Percentiles rank a stretch among this genome's conserved stretches.
Evolutionary conservation across 1,140 invertebrate genomes (phyloP).

Genomic region (Drosophila oshimai): DNA sequence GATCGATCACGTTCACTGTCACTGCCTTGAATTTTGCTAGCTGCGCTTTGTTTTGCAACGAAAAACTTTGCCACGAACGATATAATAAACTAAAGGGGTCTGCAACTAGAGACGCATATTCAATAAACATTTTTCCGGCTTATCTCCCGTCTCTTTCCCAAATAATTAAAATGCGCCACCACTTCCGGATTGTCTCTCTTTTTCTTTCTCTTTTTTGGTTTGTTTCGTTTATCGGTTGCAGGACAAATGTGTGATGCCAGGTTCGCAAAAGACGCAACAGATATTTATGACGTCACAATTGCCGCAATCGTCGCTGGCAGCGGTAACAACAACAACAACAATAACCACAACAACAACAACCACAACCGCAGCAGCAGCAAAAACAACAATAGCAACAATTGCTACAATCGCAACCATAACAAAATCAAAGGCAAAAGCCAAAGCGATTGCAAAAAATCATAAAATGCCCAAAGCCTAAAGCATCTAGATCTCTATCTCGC

Average conservation of each 20-base stretch:
- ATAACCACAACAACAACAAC: constrained; percentile 10
- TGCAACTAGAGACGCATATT: constrained; percentile 6
- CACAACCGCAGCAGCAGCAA: constrained; percentile 1
- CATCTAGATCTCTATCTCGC: not conserved
- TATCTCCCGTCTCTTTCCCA: constrained; percentile 13
- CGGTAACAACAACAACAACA: constrained; percentile 14
- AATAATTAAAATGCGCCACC: constrained; percentile 5
- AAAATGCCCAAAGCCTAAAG: constrained; percentile 44
- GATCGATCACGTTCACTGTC: constrained; percentile 24
- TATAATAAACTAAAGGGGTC: constrained; percentile 27
- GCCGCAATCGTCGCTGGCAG: constrained; percentile 24
- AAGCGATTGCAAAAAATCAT: constrained; percentile 27
- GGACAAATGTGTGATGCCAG: constrained; percentile 82
- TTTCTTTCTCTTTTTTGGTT: not conserved
- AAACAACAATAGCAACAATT: constrained; percentile 2
- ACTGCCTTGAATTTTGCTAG: constrained; percentile 36
- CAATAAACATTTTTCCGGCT: constrained; percentile 14
- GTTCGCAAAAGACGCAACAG: constrained; percentile 61
- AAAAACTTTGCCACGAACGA: constrained; percentile 52
- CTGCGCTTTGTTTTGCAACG: constrained; percentile 65
- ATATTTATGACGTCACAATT: constrained; percentile 75
- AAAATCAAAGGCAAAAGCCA: constrained; percentile 12
- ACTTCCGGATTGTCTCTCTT: not conserved
- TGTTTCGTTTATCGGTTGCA: constrained; percentile 51
- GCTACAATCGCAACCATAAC: constrained; percentile 26